These are phyloP conservation scores for Eubucco bourcierii DNA, from an alignment of 2,113 vertebrate species.

Conservation along the genomic window DNA sequence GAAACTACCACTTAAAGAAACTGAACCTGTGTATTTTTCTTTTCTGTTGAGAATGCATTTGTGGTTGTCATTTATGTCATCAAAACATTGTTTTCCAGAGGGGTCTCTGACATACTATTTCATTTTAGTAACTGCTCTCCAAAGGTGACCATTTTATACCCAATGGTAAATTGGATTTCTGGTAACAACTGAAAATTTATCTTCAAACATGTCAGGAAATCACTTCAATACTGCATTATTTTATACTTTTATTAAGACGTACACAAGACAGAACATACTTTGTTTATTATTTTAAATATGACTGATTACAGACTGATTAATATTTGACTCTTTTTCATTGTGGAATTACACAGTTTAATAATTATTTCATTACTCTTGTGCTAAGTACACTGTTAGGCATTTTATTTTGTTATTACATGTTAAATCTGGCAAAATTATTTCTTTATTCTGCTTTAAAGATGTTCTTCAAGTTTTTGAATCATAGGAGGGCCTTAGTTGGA, in stretches of 20 bases:
- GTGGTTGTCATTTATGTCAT: neutral
- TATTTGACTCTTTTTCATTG: neutral
- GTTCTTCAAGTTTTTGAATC: slow-evolving; percentile 69
- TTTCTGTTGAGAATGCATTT: neutral
- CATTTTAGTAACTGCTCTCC: neutral
- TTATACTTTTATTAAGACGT: neutral
- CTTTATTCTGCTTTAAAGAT: slow-evolving; percentile 65
- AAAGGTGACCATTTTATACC: neutral
- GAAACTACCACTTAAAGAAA: neutral
- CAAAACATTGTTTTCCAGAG: neutral
- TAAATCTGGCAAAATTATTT: slow-evolving; percentile 61
- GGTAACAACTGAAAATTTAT: neutral
- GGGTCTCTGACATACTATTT: neutral
- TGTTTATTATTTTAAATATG: neutral
- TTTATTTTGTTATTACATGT: slow-evolving; percentile 51
- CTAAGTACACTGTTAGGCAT: neutral
- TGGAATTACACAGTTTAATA: neutral
- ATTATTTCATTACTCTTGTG: neutral
- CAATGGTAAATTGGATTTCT: neutral
- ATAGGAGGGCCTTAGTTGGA: too few relatives aligned
- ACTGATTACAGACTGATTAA: neutral
- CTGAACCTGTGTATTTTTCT: neutral
- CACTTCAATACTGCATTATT: neutral
- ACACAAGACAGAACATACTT: neutral
- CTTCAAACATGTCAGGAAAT: neutral